phyloP scores from a whole-genome alignment of 2,113 vertebrate genomes.

The Odocoileus virginianus region DNA sequence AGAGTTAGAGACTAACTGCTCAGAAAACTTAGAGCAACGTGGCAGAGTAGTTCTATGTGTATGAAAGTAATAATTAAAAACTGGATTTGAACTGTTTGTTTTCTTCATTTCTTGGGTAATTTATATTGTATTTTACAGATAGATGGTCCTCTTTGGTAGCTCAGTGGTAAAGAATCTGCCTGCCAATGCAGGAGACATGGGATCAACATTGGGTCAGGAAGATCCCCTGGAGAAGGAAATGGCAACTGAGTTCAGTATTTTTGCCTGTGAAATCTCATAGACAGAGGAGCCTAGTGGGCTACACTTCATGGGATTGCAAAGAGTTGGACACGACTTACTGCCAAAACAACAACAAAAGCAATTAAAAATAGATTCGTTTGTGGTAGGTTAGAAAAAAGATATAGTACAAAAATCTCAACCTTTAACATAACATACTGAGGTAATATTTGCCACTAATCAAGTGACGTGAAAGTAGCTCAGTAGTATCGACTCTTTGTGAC shows the following conservation, averaged over 20 bases:
- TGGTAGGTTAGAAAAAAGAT: not conserved
- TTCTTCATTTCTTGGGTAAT: not conserved
- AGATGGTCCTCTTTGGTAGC: not conserved
- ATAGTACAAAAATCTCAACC: not conserved
- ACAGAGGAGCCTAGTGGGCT: not conserved
- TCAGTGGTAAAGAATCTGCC: not conserved
- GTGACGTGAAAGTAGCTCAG: too few relatives aligned
- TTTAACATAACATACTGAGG: not conserved
- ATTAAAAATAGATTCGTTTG: not conserved
- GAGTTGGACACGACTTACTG: not conserved
- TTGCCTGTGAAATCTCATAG: not conserved
- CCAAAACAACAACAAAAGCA: not conserved
- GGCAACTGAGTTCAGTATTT: not conserved
- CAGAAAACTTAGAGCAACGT: not conserved
- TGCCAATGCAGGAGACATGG: not conserved
- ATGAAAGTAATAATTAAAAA: not conserved
- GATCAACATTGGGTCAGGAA: not conserved
- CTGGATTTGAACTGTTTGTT: not conserved
- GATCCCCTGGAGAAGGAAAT: not conserved
- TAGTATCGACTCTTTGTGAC: too few relatives aligned
- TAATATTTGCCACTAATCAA: not conserved
- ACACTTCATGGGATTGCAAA: not conserved
- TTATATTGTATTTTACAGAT: not conserved
- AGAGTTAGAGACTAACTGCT: not conserved
- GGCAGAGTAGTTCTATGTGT: not conserved